phyloP scores from a whole-genome alignment of 2,797 vertebrate species.

The Gymnopithys bicolor region DNA sequence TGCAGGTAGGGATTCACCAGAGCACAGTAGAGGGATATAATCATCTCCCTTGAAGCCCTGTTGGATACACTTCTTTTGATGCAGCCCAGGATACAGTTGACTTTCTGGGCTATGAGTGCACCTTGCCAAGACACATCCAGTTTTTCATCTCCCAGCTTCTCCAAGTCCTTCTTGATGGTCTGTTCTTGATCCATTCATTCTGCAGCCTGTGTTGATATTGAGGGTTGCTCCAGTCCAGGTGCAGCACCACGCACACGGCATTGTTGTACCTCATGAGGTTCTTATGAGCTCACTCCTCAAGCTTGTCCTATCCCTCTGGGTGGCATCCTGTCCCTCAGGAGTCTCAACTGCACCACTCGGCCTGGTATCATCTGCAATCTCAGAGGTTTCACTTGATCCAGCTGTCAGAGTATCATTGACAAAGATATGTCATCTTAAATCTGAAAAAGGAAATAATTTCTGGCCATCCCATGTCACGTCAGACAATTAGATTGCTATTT shows the following conservation, averaged over 20 bases:
- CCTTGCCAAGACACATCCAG: not conserved
- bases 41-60: not conserved
- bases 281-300: not conserved
- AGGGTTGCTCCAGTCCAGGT: not conserved
- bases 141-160: not conserved
- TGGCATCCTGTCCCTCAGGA: not conserved
- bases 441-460: not conserved
- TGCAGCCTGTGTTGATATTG: not conserved
- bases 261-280: not conserved
- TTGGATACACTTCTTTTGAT: not conserved
- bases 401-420: not conserved
- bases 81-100: not conserved
- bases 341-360: not conserved
- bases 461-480: too few species aligned
- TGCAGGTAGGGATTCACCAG: rapidly evolving
- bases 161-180: not conserved
- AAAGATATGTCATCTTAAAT: not conserved
- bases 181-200: not conserved
- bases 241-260: too few species aligned
- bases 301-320: not conserved
- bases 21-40: not conserved
- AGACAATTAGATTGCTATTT: not conserved
- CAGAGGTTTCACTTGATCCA: not conserved
- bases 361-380: not conserved
- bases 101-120: not conserved